Conservation (phyloP, 2,888 invertebrate species). For the Opisthograptis luteolata region DNA sequence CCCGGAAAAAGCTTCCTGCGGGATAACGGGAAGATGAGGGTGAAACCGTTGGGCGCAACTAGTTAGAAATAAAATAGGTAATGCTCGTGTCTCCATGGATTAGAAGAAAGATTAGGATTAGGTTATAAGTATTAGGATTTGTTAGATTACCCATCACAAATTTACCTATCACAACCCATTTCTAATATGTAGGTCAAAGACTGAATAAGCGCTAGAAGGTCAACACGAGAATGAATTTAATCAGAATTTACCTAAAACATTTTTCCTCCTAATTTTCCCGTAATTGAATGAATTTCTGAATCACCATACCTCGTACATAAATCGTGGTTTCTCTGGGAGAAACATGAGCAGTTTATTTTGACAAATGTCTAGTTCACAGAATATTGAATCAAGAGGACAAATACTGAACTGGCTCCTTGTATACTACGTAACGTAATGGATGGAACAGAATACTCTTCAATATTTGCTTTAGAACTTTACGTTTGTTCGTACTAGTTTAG, state of each 20-base stretch:
- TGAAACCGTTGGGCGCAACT: too few species aligned
- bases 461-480: constrained; percentile 20
- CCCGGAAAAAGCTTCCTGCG: too few species aligned
- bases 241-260: constrained; percentile 4
- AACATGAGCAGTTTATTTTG: constrained; percentile 18
- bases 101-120: too few species aligned
- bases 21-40: too few species aligned
- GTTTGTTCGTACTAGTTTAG: not conserved
- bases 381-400: constrained; percentile 27
- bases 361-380: constrained; percentile 16
- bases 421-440: constrained; percentile 19
- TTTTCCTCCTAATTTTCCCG: constrained; percentile 16
- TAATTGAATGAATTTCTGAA: constrained; percentile 11
- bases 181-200: constrained; percentile 19
- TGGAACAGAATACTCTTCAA: constrained; percentile 3
- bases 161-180: too few species aligned
- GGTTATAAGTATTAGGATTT: too few species aligned
- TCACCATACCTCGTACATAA: constrained; percentile 5
- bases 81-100: too few species aligned
- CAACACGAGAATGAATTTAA: constrained; percentile 9
- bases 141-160: too few species aligned
- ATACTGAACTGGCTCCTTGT: constrained; percentile 6
- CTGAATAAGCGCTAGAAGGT: constrained; percentile 13
- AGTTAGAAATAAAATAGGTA: too few species aligned
- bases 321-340: constrained; percentile 8